phyloP scores from a whole-genome alignment of 2,113 vertebrate genomes.

The Tragelaphus imberbis region DNA sequence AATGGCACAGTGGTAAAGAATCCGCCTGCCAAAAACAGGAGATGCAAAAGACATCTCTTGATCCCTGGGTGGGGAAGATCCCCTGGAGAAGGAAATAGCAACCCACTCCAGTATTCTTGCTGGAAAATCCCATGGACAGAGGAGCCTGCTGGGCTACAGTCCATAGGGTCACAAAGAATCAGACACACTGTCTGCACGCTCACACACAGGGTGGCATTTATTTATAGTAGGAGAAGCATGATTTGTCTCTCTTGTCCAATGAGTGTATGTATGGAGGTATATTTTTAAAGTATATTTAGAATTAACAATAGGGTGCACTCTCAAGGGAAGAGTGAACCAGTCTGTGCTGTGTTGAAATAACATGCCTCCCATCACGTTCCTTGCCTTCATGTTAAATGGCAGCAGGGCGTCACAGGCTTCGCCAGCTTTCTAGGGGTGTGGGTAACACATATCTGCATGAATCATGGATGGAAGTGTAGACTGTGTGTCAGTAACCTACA shows the following conservation, averaged over 20 bases:
- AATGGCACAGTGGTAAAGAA: background rate
- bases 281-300: background rate
- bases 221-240: background rate
- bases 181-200: background rate
- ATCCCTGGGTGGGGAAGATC: background rate
- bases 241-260: background rate
- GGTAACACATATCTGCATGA: background rate
- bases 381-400: background rate
- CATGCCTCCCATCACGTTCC: background rate
- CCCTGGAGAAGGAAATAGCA: background rate
- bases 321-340: background rate
- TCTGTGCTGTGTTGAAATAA: background rate
- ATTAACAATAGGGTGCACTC: background rate
- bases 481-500: background rate
- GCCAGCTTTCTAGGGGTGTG: background rate
- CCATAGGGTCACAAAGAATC: background rate
- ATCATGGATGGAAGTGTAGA: background rate
- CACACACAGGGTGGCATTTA: background rate
- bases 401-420: background rate
- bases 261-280: background rate
- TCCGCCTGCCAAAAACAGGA: background rate
- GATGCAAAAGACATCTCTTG: background rate
- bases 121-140: background rate
- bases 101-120: background rate
- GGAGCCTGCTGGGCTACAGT: background rate